Evolutionary conservation across 1,140 invertebrate species (phyloP).

Genomic region (Eumaeus atala): DNA sequence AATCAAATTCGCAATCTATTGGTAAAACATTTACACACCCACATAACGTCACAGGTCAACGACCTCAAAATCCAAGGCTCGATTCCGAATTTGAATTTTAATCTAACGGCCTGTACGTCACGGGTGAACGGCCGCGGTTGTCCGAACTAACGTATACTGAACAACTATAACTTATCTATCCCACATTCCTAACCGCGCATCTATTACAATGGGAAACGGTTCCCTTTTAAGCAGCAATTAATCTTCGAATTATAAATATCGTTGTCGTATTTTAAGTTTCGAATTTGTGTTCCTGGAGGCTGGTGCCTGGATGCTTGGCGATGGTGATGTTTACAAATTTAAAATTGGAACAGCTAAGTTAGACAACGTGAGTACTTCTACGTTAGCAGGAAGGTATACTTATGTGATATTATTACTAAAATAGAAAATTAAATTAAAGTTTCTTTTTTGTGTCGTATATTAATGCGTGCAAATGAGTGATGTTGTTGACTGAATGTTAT

Average conservation of each 20-base stretch:
- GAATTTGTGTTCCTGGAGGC: slow-evolving; percentile 18
- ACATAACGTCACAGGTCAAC: slow-evolving; percentile 47
- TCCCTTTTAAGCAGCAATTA: slow-evolving; percentile 34
- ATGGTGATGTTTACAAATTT: too few relatives aligned
- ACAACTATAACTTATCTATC: slow-evolving; percentile 30
- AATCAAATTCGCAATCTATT: slow-evolving; percentile 15
- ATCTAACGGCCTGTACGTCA: slow-evolving; percentile 54
- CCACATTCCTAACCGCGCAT: slow-evolving; percentile 20
- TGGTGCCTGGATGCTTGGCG: neutral
- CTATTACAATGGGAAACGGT: slow-evolving; percentile 34
- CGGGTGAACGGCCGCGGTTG: slow-evolving; percentile 52
- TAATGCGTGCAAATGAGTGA: too few relatives aligned
- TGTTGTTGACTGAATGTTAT: too few relatives aligned
- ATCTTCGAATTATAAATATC: slow-evolving; percentile 14
- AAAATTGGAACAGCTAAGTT: too few relatives aligned
- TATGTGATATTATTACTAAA: too few relatives aligned
- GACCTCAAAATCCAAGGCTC: slow-evolving; percentile 36
- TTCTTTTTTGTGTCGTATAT: too few relatives aligned
- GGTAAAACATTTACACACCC: slow-evolving; percentile 35
- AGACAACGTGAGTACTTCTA: too few relatives aligned
- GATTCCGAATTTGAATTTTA: slow-evolving; percentile 63
- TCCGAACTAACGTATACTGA: slow-evolving; percentile 43
- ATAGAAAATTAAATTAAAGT: too few relatives aligned
- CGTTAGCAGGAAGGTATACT: too few relatives aligned
- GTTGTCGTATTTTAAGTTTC: slow-evolving; percentile 11